Evolutionary conservation across 2,888 invertebrate genomes (phyloP).

Genomic region (Callyntrura guangdongensis): DNA sequence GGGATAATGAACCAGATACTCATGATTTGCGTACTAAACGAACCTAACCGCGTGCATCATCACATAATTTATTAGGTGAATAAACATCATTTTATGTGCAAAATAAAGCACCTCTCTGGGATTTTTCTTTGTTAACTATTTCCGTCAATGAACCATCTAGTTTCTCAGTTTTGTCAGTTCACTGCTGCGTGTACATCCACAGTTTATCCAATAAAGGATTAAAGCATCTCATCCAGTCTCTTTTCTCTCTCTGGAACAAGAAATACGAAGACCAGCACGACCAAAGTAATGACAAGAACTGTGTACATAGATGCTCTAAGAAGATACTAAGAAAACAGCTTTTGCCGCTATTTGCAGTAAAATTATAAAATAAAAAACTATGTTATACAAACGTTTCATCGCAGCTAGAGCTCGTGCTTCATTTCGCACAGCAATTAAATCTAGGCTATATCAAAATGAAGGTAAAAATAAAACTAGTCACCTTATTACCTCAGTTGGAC

Average conservation of each 20-base stretch:
- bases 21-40: too few species aligned
- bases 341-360: too few species aligned
- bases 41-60: not conserved
- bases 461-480: too few species aligned
- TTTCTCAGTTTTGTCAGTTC: constrained; percentile 50
- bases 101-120: constrained; percentile 47
- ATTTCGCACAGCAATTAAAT: too few species aligned
- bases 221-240: constrained; percentile 13
- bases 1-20: too few species aligned
- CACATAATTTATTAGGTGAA: constrained; percentile 49
- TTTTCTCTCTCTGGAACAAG: not conserved
- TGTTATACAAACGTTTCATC: too few species aligned
- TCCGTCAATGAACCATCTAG: constrained; percentile 56
- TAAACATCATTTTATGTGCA: constrained; percentile 21
- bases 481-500: too few species aligned
- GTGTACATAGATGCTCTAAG: not conserved
- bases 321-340: not conserved
- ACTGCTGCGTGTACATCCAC: constrained; percentile 58
- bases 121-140: constrained; percentile 67
- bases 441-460: too few species aligned
- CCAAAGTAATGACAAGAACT: too few species aligned
- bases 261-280: too few species aligned
- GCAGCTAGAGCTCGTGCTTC: too few species aligned
- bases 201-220: constrained; percentile 11
- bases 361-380: too few species aligned